Conservation (phyloP, 2,797 vertebrate genomes). For the Luscinia megarhynchos region DNA sequence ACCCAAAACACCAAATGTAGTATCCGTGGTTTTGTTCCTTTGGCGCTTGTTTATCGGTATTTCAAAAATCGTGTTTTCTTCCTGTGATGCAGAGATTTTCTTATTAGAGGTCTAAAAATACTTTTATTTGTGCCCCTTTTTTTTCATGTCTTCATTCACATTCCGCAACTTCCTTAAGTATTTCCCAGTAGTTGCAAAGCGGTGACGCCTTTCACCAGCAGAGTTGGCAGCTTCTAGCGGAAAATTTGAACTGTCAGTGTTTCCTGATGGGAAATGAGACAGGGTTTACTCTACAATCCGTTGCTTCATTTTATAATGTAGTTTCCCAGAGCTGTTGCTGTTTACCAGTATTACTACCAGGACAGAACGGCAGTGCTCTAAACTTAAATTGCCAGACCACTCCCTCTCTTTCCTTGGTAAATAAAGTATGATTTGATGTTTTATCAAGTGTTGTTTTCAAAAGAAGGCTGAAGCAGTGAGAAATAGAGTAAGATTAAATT, state of each 20-base stretch:
- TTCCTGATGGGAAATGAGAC: background rate
- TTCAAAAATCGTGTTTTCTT: background rate
- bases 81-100: background rate
- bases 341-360: background rate
- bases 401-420: background rate
- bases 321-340: background rate
- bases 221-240: constrained; percentile 17
- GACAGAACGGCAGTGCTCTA: background rate
- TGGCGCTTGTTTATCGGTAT: background rate
- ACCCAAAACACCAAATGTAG: rapidly evolving
- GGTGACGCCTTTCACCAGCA: background rate
- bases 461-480: background rate
- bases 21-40: background rate
- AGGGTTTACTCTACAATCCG: background rate
- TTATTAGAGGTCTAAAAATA: background rate
- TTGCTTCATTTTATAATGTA: background rate
- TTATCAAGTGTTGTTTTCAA: background rate
- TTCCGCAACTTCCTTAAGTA: background rate
- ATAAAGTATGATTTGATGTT: background rate
- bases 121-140: background rate
- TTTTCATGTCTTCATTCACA: rapidly evolving
- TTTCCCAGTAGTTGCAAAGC: background rate
- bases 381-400: background rate
- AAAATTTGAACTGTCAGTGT: background rate
- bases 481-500: background rate